Evolutionary conservation across 2,888 invertebrate genomes (phyloP), one percentile per base, ranked within the genome.

Genomic region (Therioaphis trifolii): DNA sequence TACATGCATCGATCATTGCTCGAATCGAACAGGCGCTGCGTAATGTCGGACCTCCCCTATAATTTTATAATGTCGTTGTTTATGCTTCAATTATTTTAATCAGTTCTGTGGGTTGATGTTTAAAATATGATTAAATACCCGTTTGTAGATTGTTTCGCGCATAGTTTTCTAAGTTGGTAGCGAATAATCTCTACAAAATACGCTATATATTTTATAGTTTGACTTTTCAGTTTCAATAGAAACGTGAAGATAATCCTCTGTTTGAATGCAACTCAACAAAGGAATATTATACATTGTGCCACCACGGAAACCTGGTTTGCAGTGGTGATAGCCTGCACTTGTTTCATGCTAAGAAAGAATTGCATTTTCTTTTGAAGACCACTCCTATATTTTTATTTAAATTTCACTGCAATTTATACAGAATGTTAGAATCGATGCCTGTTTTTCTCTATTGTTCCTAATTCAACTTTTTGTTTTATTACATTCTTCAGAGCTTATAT

Each of bases 311-410:
- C 18, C 46, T 21, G 76, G 49, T 63, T 49, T 40, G 40, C 4
- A 14, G 40, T n/a, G n/a, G n/a, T n/a, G 52, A 21, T 35, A n/a
- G 15, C 35, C 43, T 40, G 74, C 24, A 21, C 4, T 21, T 58
- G 12, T 5, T 43, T 43, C 69, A 55, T 79, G 40, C 27, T n/a
- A n/a, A n/a, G n/a, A n/a, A 15, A 69, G 40, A 55, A 69, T 55
- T 40, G 40, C 69, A 43, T 79, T 79, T 79, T 79, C 79, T 40
- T 40, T 40, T 29, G 24, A 55, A 69, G 69, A 69, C 69, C 79
- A 43, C 55, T 79, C 69, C 55, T 69, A 18, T 55, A 43, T 69
- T 79, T 43, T 27, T 69, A 79, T 69, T 68, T 55, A 69, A 79
- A 79, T 79, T 69, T 58, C 40, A 35, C 79, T 14, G 43, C 55